Percentiles rank a stretch among this genome's conserved stretches.
These are phyloP conservation scores for Boulengeromyrus knoepffleri DNA, from an alignment of 2,113 vertebrate genomes.

Conservation along the genomic window DNA sequence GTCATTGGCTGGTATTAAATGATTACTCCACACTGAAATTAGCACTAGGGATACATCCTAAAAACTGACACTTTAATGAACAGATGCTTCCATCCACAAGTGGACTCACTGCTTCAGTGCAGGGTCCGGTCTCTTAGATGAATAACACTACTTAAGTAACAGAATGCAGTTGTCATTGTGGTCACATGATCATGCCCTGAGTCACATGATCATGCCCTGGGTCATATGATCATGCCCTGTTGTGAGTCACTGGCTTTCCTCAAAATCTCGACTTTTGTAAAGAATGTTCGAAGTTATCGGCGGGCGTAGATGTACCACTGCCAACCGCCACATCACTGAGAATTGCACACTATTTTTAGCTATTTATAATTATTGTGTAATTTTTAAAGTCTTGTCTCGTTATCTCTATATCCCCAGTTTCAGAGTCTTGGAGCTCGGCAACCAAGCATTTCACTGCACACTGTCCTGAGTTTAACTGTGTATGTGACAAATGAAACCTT, in stretches of 20 bases:
- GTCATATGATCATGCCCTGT: background rate
- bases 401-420: background rate
- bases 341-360: background rate
- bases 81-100: background rate
- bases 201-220: background rate
- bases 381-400: background rate
- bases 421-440: background rate
- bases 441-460: background rate
- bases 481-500: background rate
- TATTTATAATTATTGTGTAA: background rate
- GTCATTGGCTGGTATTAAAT: constrained; percentile 1
- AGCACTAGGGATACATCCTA: background rate
- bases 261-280: background rate
- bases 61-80: background rate
- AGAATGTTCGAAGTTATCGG: background rate
- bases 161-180: background rate
- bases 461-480: background rate
- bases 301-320: background rate
- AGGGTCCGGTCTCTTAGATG: background rate
- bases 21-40: background rate
- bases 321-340: background rate
- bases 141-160: background rate
- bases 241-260: background rate
- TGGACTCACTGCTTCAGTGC: background rate
- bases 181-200: background rate